Percentiles rank a stretch among this genome's conserved stretches.
Evolutionary conservation across 1,140 invertebrate species (phyloP).

Genomic region (roundworm (Caenorhabditis elegans)): WBcel235 BX284604.4:9498501-9499000

Average conservation of each 20-base stretch:
- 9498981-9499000: not conserved
- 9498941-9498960: not conserved
- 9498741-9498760: not conserved
- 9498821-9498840: not conserved
- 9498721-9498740: not conserved
- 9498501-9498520: conserved; percentile 2
- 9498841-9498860: too few relatives aligned
- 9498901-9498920: not conserved
- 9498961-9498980: not conserved
- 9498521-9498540: not conserved
- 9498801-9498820: not conserved
- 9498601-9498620: not conserved
- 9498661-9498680: not conserved
- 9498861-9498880: too few relatives aligned
- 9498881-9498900: too few relatives aligned
- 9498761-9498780: not conserved
- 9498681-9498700: not conserved
- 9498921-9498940: not conserved
- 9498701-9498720: not conserved
- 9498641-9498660: not conserved
- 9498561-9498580: not conserved
- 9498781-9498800: not conserved
- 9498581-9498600: not conserved
- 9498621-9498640: not conserved
- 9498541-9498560: not conserved